Base-by-base conservation (phyloP, 1,140 invertebrate genomes). In the Pseudomyrmex sp. region DNA sequence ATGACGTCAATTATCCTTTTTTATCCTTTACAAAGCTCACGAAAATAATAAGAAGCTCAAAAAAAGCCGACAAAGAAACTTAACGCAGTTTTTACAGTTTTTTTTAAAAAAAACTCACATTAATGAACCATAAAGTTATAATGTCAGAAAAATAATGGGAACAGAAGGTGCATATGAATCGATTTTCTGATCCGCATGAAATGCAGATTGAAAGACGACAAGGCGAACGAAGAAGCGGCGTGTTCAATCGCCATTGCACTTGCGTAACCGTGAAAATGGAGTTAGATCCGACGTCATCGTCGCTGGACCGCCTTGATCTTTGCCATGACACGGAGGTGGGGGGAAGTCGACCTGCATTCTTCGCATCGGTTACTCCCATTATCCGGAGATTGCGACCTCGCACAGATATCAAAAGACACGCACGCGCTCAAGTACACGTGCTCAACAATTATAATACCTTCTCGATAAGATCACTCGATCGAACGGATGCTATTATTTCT, bases 281-380 rank as follows among this genome's bases (percentile, higher is more conserved):
- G 59, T 72, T 59, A 63, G 20, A 62, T 85, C 80, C 13, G 35
- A 77, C 70, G 83, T 72, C 75, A 52, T 52, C 72, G 59, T 75
- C 26, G 77, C 90, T 82, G 63, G 75, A 85, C 61, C 75, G 48
- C 88, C 90, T 91, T 91, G 87, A 92, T 91, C 91, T 91, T 88
- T 90, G 76, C 86, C 87, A 52, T 13, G 50, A 70, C 66, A 59
- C 18, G n/a, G 63, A 12, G 56, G 61, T 66, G 84, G 85, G 75
- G 56, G 56, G 62, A 56, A 35, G 82, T 85, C 89, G 87, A 66
- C 46, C 84, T 83, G 89, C 90, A 92, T 92, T 91, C 89, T 90
- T 85, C 73, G 88, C 72, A 74, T 89, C 54, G 66, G 74, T 89
- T 88, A 84, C 87, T 88, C 84, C 85, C 79, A 88, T 89, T 90